Conservation (phyloP, 1,140 invertebrate species). For the Drosophila nannoptera region DNA sequence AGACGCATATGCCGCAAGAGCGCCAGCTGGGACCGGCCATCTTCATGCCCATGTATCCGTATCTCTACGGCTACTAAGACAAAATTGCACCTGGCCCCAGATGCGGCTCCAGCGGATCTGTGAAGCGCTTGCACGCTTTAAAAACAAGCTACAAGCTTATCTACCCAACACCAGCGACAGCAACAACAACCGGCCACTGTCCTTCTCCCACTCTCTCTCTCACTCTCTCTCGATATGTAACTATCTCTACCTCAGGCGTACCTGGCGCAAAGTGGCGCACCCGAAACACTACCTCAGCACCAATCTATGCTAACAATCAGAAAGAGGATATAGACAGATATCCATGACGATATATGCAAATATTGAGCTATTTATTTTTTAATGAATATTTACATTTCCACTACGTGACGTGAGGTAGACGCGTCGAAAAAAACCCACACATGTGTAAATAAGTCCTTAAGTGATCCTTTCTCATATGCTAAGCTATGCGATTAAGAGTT, state of each 20-base stretch:
- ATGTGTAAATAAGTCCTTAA: conserved; percentile 75
- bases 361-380: conserved; percentile 74
- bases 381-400: conserved; percentile 68
- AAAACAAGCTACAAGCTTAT: conserved; percentile 24
- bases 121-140: conserved; percentile 75
- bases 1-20: conserved; percentile 78
- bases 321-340: conserved; percentile 11
- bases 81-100: not conserved
- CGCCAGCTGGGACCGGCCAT: conserved; percentile 70
- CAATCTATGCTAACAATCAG: conserved; percentile 7
- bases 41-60: conserved; percentile 78
- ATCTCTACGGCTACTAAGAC: conserved; percentile 72
- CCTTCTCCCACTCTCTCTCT: not conserved
- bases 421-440: conserved; percentile 52
- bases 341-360: conserved; percentile 62
- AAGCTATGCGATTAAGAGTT: conserved; percentile 75
- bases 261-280: conserved; percentile 62
- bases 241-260: conserved; percentile 68
- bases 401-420: conserved; percentile 58
- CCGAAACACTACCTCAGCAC: conserved; percentile 31
- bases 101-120: conserved; percentile 37
- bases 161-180: conserved; percentile 5
- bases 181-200: conserved; percentile 41
- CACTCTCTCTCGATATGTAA: conserved; percentile 5
- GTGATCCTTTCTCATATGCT: conserved; percentile 76